Evolutionary conservation across 2,797 vertebrate species (phyloP), one percentile per base, ranked within the genome.

Genomic region (Fistularia tabacaria): DNA sequence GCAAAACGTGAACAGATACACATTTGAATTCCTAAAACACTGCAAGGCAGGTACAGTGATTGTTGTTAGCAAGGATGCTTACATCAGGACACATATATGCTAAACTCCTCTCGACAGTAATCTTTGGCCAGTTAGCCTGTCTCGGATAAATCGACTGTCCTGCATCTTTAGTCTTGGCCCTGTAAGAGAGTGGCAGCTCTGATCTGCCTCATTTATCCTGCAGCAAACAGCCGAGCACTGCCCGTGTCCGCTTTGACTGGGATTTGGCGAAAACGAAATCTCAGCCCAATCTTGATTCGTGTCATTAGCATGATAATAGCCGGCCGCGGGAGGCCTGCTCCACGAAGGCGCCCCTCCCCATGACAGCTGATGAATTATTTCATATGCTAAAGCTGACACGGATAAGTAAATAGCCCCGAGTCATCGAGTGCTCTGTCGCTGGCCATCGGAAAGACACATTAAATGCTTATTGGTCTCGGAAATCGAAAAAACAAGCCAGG

Each of bases 331-430:
- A 15, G 58, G 37, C 3, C 25, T 13, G 37, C 47, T 47, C 49
- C 51, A 52, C 42, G 51, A 56, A 65, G 42, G 61, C 48, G 50
- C 47, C 66, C 46, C 47, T 25, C 66, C 46, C 47, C 38, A 52
- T 66, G 76, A 72, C 74, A 62, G 61, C 12, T 86, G 76, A 85
- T 72, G 66, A 78, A 85, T 83, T 72, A 79, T 66, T 41, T 54
- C 10, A 37, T 59, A 64, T 60, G 77, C 53, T 66, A 61, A 76
- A 76, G 74, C 63, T 79, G 81, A 80, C 68, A 53, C 49, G 53
- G 43, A 63, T 7, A 43, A 71, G 77, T 70, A 79, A 82, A 82
- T 62, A 62, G 76, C 72, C 40, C 46, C 6, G 14, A 76, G 65
- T 70, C 70, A 71, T 77, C 79, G 70, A 62, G 46, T 43, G 6